Base-by-base conservation (phyloP, 2,797 vertebrate genomes). In the Cuculus canorus region DNA sequence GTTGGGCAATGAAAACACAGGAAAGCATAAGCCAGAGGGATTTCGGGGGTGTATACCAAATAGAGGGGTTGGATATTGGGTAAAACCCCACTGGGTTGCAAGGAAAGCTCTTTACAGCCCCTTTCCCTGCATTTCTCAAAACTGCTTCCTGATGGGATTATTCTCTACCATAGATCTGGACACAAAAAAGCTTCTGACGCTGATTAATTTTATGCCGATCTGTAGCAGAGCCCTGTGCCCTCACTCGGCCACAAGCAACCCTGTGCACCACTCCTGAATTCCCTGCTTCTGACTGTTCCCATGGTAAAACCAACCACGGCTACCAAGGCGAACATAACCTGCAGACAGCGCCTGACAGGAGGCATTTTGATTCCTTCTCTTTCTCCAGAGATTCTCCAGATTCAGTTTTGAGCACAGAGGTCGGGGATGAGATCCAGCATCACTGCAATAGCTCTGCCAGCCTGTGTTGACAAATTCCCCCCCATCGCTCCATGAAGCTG, bases 141-240 rank as follows among this genome's bases (percentile, higher is more conserved):
- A 71, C 93, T 48, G 45, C 69, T 95, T 93, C 85, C 90, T 86
- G 65, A 64, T 68, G 53, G 37, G 53, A 37, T 81, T 84, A 63
- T n/a, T 91, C 65, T 82, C n/a, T 88, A 72, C 90, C 79, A 76
- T 64, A 66, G 75, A 57, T 86, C 56, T 94, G 82, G 71, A 85
- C 8, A 6, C 53, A 84, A 60, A 63, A 59, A 64, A 82, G 48
- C 64, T 68, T 79, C 79, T 73, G 76, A 47, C 15, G 48, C 16
- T 23, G 87, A 69, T 78, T 61, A 39, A 72, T 72, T 94, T 83
- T 15, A 43, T 13, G 11, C 41, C 84, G 78, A 18, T 75, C 82
- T 75, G 57, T 53, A 78, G 61, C 87, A 86, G 35, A 75, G 35
- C 39, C 59, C 48, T 45, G 60, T 56, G 37, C 82, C 72, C 69